Conservation (phyloP, 1,140 invertebrate genomes). For the Macrotrachela quadricornifera region DNA sequence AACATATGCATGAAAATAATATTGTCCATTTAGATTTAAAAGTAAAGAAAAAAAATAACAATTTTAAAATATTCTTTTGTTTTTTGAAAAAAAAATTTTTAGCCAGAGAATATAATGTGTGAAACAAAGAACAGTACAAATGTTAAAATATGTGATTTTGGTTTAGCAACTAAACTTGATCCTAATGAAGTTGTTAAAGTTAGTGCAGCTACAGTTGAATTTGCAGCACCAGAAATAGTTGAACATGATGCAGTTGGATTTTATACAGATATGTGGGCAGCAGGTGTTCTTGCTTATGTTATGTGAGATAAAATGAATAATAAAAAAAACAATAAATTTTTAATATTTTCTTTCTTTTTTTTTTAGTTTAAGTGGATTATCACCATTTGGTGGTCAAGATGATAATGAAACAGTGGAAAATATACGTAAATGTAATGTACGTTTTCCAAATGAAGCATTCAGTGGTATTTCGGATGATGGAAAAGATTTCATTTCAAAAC, state of each 20-base stretch:
- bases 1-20: slow-evolving; percentile 98
- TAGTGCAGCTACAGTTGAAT: slow-evolving; percentile 82
- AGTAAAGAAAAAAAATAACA: neutral
- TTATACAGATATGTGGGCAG: slow-evolving; percentile 99
- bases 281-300: slow-evolving; percentile 86
- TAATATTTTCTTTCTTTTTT: neutral
- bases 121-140: slow-evolving; percentile 77
- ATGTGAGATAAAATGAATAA: slow-evolving; percentile 42
- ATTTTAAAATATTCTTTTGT: no score
- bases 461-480: slow-evolving; percentile 75
- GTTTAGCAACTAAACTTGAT: slow-evolving; percentile 83
- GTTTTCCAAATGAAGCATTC: slow-evolving; percentile 78
- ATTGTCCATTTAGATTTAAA: slow-evolving; percentile 73
- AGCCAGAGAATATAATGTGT: slow-evolving; percentile 96
- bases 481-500: slow-evolving; percentile 83
- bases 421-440: slow-evolving; percentile 92
- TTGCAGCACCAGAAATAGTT: slow-evolving; percentile 95
- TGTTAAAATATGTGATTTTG: slow-evolving; percentile 96
- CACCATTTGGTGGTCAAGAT: slow-evolving; percentile 93
- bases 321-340: neutral
- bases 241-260: slow-evolving; percentile 93
- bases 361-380: slow-evolving; percentile 67
- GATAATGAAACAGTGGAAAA: slow-evolving; percentile 94
- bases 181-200: slow-evolving; percentile 97
- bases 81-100: no score